phyloP scores from a whole-genome alignment of 2,113 vertebrate genomes.

The Pterophyllum scalare region DNA sequence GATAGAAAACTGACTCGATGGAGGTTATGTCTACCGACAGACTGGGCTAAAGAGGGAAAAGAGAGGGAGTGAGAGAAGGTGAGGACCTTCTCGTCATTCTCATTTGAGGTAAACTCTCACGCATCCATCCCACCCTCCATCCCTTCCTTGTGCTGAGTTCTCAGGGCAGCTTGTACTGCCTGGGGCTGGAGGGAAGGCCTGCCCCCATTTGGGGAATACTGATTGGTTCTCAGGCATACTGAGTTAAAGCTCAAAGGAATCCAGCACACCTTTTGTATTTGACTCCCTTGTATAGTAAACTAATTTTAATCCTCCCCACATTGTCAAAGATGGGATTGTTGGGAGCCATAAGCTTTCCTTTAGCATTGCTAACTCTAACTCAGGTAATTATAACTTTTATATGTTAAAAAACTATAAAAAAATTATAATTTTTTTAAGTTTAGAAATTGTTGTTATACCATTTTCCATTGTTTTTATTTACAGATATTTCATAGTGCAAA shows the following conservation, averaged over 20 bases:
- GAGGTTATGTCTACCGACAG: not conserved
- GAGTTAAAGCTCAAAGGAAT: slow-evolving; percentile 75
- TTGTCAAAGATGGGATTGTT: slow-evolving; percentile 80
- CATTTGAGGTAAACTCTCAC: slow-evolving; percentile 33
- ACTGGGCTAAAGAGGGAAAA: not conserved
- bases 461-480: slow-evolving; percentile 30
- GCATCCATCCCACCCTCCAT: slow-evolving; percentile 23
- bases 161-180: slow-evolving; percentile 53
- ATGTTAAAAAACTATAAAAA: not conserved
- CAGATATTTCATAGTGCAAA: slow-evolving; percentile 73
- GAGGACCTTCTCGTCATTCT: not conserved
- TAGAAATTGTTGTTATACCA: not conserved
- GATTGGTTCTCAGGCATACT: slow-evolving; percentile 77
- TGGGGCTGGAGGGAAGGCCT: slow-evolving; percentile 61
- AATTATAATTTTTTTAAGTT: not conserved
- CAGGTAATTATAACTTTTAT: slow-evolving; percentile 63
- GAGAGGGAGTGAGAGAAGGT: not conserved
- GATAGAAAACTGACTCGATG: not conserved
- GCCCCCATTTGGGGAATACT: slow-evolving; percentile 61
- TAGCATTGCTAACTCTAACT: slow-evolving; percentile 69
- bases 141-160: slow-evolving; percentile 51
- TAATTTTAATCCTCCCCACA: slow-evolving; percentile 74
- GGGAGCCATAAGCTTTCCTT: slow-evolving; percentile 74
- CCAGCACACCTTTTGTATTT: slow-evolving; percentile 75
- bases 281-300: slow-evolving; percentile 71